These are phyloP conservation scores for Gastrophysa polygoni DNA, from an alignment of 2,888 invertebrate genomes.

Conservation along the genomic window DNA sequence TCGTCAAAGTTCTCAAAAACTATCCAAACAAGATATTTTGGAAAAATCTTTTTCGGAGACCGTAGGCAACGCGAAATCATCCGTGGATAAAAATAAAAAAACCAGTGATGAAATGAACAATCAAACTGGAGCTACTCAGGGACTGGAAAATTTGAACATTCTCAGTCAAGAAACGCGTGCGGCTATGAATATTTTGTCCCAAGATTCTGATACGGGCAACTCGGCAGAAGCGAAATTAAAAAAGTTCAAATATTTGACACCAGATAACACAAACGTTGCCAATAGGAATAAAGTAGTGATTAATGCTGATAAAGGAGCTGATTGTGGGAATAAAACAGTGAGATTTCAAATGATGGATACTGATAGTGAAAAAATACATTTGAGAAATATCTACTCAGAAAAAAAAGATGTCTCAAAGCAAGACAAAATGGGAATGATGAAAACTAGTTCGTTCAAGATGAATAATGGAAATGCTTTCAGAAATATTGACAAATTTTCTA, in stretches of 20 bases:
- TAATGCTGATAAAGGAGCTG: neutral
- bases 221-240: constrained; percentile 7
- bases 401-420: neutral
- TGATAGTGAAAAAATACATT: neutral
- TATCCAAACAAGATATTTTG: neutral
- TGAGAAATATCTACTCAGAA: neutral
- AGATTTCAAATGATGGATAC: neutral
- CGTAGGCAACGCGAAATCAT: neutral
- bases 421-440: neutral
- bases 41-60: neutral
- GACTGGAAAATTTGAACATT: constrained; percentile 4
- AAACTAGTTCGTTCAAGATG: neutral
- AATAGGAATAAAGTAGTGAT: neutral
- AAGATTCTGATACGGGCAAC: constrained; percentile 15
- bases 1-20: neutral
- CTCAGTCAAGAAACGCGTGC: constrained; percentile 8
- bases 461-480: neutral
- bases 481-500: neutral
- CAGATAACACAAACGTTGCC: neutral
- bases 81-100: neutral
- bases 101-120: neutral
- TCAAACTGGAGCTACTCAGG: constrained; percentile 12
- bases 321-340: neutral
- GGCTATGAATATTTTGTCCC: constrained; percentile 12
- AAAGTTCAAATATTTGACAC: constrained; percentile 11